Percentiles rank a stretch among this genome's conserved stretches.
Conservation (phyloP, 1,140 invertebrate genomes). For the Archivesica marissinica region DNA sequence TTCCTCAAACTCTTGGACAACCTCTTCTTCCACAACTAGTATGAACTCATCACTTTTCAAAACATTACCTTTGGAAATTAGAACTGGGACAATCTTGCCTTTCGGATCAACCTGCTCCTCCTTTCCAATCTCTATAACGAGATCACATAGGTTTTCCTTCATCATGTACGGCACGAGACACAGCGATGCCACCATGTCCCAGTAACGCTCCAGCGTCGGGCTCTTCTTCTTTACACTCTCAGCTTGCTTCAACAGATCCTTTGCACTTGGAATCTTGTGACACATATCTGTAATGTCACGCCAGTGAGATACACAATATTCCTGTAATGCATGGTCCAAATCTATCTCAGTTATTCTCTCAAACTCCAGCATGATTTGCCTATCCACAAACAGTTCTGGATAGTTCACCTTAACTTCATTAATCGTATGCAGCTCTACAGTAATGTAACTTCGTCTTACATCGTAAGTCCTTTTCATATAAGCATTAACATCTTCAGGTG, state of each 20-base stretch:
- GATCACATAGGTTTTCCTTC: slow-evolving; percentile 79
- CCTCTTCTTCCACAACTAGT: slow-evolving; percentile 79
- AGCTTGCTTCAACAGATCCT: slow-evolving; percentile 74
- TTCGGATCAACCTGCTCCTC: slow-evolving; percentile 77
- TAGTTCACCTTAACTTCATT: slow-evolving; percentile 76
- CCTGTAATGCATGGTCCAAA: slow-evolving; percentile 80
- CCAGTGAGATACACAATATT: slow-evolving; percentile 80
- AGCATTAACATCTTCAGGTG: slow-evolving; percentile 76
- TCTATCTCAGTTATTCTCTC: slow-evolving; percentile 79
- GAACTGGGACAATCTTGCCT: slow-evolving; percentile 80
- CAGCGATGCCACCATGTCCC: slow-evolving; percentile 81
- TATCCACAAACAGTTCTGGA: slow-evolving; percentile 76
- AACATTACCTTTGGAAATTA: slow-evolving; percentile 78
- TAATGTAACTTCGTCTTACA: slow-evolving; percentile 77
- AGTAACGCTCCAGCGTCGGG: slow-evolving; percentile 78
- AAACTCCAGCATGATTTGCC: slow-evolving; percentile 79
- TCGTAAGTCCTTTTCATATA: slow-evolving; percentile 81
- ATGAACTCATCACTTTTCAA: slow-evolving; percentile 81
- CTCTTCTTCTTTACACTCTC: slow-evolving; percentile 78
- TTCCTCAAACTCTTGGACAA: slow-evolving; percentile 81
- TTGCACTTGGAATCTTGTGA: slow-evolving; percentile 71
- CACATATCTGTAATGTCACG: slow-evolving; percentile 75
- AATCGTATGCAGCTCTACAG: slow-evolving; percentile 77
- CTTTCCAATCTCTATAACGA: slow-evolving; percentile 79
- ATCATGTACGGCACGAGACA: slow-evolving; percentile 78